A percentile compares a stretch with the other conserved stretches of the same genome.
phyloP scores from a whole-genome alignment of 2,888 invertebrate genomes.

The Euzetes globulus region DNA sequence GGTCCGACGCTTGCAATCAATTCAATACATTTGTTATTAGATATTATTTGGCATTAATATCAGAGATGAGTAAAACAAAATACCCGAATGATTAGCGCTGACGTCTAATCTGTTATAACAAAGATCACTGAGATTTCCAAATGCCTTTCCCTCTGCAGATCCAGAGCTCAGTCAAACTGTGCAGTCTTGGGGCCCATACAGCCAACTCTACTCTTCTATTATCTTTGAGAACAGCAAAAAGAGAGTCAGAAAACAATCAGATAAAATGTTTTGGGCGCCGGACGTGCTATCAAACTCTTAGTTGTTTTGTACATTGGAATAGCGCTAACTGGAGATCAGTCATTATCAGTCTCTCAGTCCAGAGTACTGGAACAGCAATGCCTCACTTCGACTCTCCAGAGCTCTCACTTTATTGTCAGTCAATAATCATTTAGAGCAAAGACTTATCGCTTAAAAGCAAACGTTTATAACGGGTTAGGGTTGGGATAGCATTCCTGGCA shows the following conservation, averaged over 20 bases:
- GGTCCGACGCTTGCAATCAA: constrained; percentile 9
- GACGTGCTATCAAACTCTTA: neutral
- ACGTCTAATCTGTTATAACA: constrained; percentile 5
- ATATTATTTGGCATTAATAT: constrained; percentile 9
- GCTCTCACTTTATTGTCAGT: neutral
- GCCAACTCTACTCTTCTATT: neutral
- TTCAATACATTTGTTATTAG: neutral
- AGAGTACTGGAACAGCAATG: no score
- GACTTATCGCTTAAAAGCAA: neutral
- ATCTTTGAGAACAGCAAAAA: neutral
- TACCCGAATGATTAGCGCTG: constrained; percentile 10
- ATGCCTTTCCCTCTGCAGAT: neutral
- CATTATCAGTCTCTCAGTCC: neutral
- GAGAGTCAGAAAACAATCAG: constrained; percentile 7
- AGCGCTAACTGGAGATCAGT: neutral
- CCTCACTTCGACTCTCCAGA: neutral
- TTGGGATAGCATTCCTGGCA: neutral
- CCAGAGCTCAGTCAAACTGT: neutral
- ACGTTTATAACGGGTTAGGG: neutral
- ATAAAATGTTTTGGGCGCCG: constrained; percentile 9
- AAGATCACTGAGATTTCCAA: constrained; percentile 3
- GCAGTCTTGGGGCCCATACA: neutral
- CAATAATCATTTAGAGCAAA: neutral
- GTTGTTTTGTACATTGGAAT: neutral
- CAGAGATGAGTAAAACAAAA: constrained; percentile 20